Base-by-base conservation (phyloP, 2,113 vertebrate genomes). In the Mastomys coucha region DNA sequence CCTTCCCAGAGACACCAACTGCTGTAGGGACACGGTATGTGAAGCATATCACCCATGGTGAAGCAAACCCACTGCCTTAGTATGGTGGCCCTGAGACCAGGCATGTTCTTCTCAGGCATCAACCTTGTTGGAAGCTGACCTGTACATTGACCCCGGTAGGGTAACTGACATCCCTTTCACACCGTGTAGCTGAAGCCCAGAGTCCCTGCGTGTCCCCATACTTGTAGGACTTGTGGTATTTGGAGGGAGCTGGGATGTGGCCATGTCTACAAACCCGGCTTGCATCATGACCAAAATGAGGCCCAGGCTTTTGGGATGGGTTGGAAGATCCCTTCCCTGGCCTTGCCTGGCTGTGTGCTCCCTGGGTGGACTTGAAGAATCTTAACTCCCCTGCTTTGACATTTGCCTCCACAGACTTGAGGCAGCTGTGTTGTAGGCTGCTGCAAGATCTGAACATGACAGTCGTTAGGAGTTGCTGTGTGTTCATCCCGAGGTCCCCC, bases 381-480 rank as follows among this genome's bases (percentile, higher is more conserved):
- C 53, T 0, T 39, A 1, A 0, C 11, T 39, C 5, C 28, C 60
- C 31, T 19, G 67, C 63, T 70, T 80, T n/a, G 6, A 24, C 0
- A 53, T 92, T 8, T 24, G 14, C 39, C 31, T 33, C 77, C 69
- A 14, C 11, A 2, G 9, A 4, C 20, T 31, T 6, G 0, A 36
- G 0, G 0, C 28, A 2, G 2, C 28, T 65, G 58, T 75, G 16
- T 7, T 24, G 31, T 0, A 19, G 36, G 42, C 67, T 77, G 11
- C 16, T 4, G 19, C 49, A 60, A 58, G 69, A 53, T 1, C 22
- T n/a, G 60, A 45, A 3, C 2, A 2, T 65, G 88, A 7, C 26
- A 8, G 13, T 39, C 3, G 17, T 7, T 36, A 28, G 70, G 58
- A 2, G 14, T 39, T 26, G 19, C 36, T 36, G 72, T 20, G 4